phyloP scores from a whole-genome alignment of 2,113 vertebrate genomes.

The Narcine bancroftii region DNA sequence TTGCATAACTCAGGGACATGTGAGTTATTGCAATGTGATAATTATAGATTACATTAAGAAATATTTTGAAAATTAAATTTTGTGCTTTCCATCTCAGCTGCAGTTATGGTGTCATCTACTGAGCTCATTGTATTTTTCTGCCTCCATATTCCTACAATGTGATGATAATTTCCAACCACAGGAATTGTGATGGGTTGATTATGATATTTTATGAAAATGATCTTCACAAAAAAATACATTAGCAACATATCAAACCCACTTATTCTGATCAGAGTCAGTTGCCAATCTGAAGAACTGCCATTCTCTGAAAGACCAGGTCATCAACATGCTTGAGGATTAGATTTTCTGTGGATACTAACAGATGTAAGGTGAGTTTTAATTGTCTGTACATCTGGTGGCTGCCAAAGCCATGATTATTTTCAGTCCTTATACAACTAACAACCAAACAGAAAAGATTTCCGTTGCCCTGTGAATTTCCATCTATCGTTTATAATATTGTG shows the following conservation, averaged over 20 bases:
- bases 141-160: constrained; percentile 85
- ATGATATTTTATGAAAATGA: constrained; percentile 89
- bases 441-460: no score
- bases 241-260: constrained; percentile 84
- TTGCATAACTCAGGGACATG: neutral
- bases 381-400: no score
- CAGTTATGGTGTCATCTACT: constrained; percentile 91
- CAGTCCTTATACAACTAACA: no score
- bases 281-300: constrained; percentile 78
- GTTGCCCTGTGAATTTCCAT: no score
- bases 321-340: constrained; percentile 86
- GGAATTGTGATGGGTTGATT: constrained; percentile 85
- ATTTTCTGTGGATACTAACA: constrained; percentile 73
- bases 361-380: constrained; percentile 47
- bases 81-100: constrained; percentile 58
- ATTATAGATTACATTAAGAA: neutral
- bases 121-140: constrained; percentile 94
- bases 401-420: no score
- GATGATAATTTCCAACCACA: constrained; percentile 72
- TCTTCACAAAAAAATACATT: constrained; percentile 78
- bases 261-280: constrained; percentile 87
- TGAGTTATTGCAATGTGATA: constrained; percentile 25
- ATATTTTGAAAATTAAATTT: neutral
- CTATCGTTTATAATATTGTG: no score
- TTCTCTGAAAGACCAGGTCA: constrained; percentile 67